phyloP scores from a whole-genome alignment of 2,113 vertebrate genomes.

The Nannobrachium achirus region DNA sequence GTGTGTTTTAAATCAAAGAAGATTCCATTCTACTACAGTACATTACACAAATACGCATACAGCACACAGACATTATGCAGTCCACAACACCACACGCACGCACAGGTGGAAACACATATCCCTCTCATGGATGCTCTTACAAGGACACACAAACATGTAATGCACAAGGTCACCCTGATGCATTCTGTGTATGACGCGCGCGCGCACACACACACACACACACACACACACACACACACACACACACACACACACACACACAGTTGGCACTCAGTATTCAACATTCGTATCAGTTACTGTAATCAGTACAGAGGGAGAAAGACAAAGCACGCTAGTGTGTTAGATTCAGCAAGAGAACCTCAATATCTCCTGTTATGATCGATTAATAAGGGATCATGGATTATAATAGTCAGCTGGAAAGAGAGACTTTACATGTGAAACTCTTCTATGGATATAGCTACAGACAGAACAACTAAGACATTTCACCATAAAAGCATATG shows the following conservation, averaged over 20 bases:
- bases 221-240: too few species aligned
- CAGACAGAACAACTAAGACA: background rate
- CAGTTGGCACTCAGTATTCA: too few species aligned
- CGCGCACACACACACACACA: too few species aligned
- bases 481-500: background rate
- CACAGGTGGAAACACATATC: background rate
- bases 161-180: constrained; percentile 12
- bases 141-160: constrained; percentile 13
- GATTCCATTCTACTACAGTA: constrained; percentile 41
- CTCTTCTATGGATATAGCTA: background rate
- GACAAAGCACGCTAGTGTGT: too few species aligned
- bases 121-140: constrained; percentile 4
- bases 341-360: too few species aligned
- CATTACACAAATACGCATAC: constrained; percentile 7
- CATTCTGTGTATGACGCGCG: background rate
- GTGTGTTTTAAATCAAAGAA: constrained; percentile 61
- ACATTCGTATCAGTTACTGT: too few species aligned
- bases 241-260: background rate
- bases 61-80: background rate
- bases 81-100: too few species aligned
- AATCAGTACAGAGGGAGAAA: too few species aligned
- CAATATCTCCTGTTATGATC: too few species aligned
- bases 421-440: too few species aligned
- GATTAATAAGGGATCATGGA: too few species aligned
- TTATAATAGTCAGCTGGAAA: too few species aligned